phyloP scores from a whole-genome alignment of 2,113 vertebrate genomes.

The Thamnophis sirtalis region DNA sequence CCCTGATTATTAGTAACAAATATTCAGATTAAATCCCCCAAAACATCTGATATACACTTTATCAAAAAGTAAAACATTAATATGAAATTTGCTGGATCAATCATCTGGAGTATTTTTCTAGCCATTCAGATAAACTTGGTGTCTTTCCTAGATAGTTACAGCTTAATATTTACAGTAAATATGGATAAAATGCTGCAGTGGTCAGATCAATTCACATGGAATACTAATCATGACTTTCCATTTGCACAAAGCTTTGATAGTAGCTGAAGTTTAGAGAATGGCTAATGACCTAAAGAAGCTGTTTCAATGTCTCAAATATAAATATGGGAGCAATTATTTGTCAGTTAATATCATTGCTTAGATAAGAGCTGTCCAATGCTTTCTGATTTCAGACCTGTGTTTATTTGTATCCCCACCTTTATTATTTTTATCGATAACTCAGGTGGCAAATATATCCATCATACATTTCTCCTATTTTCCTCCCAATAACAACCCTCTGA shows the following conservation, averaged over 20 bases:
- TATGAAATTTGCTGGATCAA: neutral
- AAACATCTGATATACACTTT: neutral
- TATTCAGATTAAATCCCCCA: neutral
- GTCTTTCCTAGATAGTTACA: neutral
- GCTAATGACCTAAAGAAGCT: neutral
- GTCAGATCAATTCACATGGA: neutral
- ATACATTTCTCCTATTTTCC: no score
- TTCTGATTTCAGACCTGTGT: neutral
- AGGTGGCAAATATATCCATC: no score
- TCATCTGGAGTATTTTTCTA: neutral
- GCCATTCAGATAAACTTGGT: neutral
- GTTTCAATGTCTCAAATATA: neutral
- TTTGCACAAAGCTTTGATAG: neutral
- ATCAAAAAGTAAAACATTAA: neutral
- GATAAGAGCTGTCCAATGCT: neutral
- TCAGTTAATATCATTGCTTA: neutral
- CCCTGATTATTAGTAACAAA: conserved; percentile 69
- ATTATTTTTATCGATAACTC: no score
- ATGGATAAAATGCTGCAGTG: neutral
- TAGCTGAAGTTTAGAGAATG: neutral
- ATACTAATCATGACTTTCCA: neutral
- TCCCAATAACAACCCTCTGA: no score
- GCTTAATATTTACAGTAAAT: neutral
- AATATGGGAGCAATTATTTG: neutral
- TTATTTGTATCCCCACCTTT: no score